phyloP scores from a whole-genome alignment of 1,140 invertebrate species.

The Halyomorpha halys region DNA sequence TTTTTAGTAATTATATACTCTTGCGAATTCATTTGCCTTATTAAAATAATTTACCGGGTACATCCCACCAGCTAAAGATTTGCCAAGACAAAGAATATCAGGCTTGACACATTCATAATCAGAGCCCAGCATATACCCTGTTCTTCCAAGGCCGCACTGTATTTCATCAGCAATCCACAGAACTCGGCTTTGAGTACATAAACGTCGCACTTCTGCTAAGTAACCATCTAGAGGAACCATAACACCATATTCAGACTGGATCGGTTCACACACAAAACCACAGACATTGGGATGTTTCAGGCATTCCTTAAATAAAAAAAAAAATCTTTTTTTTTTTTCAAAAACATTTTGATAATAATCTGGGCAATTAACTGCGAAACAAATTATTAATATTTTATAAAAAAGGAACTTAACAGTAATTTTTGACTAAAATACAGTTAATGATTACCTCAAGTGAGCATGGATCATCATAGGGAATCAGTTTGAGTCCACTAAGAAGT shows the following conservation, averaged over 20 bases:
- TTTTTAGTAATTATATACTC: too few relatives aligned
- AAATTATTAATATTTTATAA: too few relatives aligned
- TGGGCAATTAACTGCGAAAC: too few relatives aligned
- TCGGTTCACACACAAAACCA: slow-evolving; percentile 98
- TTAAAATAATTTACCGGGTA: slow-evolving; percentile 52
- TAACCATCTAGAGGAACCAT: slow-evolving; percentile 86
- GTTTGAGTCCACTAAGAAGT: slow-evolving; percentile 61
- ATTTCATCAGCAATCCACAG: slow-evolving; percentile 64
- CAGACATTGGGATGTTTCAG: slow-evolving; percentile 74
- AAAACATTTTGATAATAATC: too few relatives aligned
- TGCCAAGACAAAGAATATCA: slow-evolving; percentile 66
- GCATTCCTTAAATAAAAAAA: slow-evolving; percentile 40
- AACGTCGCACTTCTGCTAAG: slow-evolving; percentile 54
- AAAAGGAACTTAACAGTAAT: too few relatives aligned
- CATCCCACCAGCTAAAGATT: slow-evolving; percentile 73
- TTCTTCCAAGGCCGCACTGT: slow-evolving; percentile 57
- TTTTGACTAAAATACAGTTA: too few relatives aligned
- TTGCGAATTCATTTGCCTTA: too few relatives aligned
- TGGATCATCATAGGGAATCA: slow-evolving; percentile 62
- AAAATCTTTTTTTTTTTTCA: not conserved
- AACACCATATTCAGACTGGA: slow-evolving; percentile 96
- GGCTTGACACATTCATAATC: slow-evolving; percentile 55
- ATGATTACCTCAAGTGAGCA: slow-evolving; percentile 48
- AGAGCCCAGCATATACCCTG: slow-evolving; percentile 50
- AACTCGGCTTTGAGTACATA: slow-evolving; percentile 58